Percentiles rank a stretch among this genome's conserved stretches.
These are phyloP conservation scores for Ivindomyrus marchei DNA, from an alignment of 2,113 vertebrate genomes.

Conservation along the genomic window DNA sequence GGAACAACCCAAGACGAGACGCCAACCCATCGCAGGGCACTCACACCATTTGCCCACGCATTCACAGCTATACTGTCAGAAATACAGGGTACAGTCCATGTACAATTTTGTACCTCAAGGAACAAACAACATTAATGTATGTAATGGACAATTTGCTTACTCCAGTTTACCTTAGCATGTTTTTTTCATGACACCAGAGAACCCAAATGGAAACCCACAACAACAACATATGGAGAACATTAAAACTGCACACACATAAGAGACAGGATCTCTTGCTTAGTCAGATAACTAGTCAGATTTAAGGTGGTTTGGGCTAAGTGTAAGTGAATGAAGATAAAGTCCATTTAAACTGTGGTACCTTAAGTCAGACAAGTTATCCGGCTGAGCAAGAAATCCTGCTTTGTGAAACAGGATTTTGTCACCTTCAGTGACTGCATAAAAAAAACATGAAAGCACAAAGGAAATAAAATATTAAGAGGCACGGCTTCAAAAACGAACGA, in stretches of 20 bases:
- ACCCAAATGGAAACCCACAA: not conserved
- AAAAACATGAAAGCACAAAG: not conserved
- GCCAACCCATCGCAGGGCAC: too few species aligned
- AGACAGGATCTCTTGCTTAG: not conserved
- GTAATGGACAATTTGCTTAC: not conserved
- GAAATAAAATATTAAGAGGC: not conserved
- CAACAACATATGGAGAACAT: not conserved
- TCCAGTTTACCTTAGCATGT: not conserved
- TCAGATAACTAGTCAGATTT: not conserved
- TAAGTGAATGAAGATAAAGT: not conserved
- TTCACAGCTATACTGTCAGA: not conserved
- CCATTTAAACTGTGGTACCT: not conserved
- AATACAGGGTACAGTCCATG: not conserved
- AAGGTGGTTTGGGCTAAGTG: not conserved
- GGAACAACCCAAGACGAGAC: too few species aligned
- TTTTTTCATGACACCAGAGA: not conserved
- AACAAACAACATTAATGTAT: not conserved
- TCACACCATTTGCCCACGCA: not conserved
- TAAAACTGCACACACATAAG: not conserved
- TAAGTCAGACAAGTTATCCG: not conserved
- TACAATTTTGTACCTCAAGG: not conserved
- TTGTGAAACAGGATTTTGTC: not conserved
- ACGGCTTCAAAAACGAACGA: not conserved
- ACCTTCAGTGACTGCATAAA: not conserved
- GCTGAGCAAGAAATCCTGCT: not conserved